Percentiles rank a stretch among this genome's conserved stretches.
Conservation (phyloP, 2,888 invertebrate species). For the Epinotia ramella region DNA sequence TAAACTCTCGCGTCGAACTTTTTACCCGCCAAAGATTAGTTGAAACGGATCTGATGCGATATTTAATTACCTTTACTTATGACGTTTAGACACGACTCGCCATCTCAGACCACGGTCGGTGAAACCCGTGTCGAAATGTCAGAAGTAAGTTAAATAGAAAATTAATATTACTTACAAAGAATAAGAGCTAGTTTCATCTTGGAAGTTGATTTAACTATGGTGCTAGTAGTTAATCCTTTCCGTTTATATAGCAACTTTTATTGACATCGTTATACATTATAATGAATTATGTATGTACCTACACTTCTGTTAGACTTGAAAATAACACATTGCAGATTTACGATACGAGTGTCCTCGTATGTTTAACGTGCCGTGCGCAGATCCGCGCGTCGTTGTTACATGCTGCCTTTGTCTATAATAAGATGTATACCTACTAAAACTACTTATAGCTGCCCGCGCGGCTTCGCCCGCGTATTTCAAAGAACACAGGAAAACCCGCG, state of each 20-base stretch:
- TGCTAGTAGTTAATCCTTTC: background rate
- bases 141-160: background rate
- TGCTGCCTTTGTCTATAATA: background rate
- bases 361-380: background rate
- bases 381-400: background rate
- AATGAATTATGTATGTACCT: too few relatives aligned
- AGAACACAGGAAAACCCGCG: too few relatives aligned
- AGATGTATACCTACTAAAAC: too few relatives aligned
- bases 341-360: background rate
- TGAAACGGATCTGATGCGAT: too few relatives aligned
- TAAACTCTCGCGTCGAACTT: too few relatives aligned
- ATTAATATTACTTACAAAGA: slow-evolving; percentile 8
- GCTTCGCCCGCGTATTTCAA: too few relatives aligned
- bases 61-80: too few relatives aligned
- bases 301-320: background rate
- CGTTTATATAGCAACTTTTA: slow-evolving; percentile 22
- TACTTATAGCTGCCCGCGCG: too few relatives aligned
- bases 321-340: slow-evolving; percentile 6
- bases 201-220: slow-evolving; percentile 12
- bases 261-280: background rate
- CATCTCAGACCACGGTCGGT: too few relatives aligned
- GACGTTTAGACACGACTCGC: too few relatives aligned
- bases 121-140: too few relatives aligned
- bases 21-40: too few relatives aligned
- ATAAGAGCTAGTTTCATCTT: slow-evolving; percentile 28